Evolutionary conservation across 2,888 invertebrate genomes (phyloP), one percentile per base, ranked within the genome.

Genomic region (Drosophila percnosoma): DNA sequence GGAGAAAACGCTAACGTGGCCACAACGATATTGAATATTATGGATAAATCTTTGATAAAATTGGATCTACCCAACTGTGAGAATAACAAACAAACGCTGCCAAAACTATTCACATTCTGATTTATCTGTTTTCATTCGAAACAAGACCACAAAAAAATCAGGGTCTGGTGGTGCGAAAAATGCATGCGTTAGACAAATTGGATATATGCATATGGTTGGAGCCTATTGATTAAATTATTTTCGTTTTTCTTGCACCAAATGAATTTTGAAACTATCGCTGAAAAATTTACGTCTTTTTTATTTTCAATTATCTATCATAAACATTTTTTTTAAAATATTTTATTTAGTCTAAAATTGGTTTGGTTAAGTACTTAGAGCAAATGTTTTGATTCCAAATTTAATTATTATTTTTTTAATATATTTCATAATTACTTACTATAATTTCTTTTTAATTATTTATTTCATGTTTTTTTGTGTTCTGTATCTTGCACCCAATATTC

Each of bases 91-190:
- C 4, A 57, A 63, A 55, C 2, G 5, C 55, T 62, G 62, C 33
- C 45, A 77, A 70, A 61, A 45, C 36, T 49, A 54, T 78, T 48
- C 31, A 38, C 55, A 66, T 57, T 45, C 64, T 53, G 69, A 49
- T 58, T 69, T 65, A 57, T 62, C 53, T 24, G 15, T 60, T 67
- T 63, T 42, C 49, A 67, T 53, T 49, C 33, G 21, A 34, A 55
- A 36, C 40, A 31, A 45, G 10, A 48, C 13, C 18, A 42, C 21
- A 10, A 59, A 51, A 59, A 45, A 40, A 29, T 24, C 27, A 36
- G 18, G 33, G 18, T 36, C 48, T 52, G 54, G 11, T 59, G 68
- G 33, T n/a, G 48, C 49, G 34, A 49, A 53, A 59, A 59, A 36
- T 61, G 36, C 34, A 54, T 36, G 24, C 3, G 18, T 10, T 27